Percentiles rank a stretch among this genome's conserved stretches.
These are phyloP conservation scores for Nymphalis urticae DNA, from an alignment of 2,888 invertebrate species.

Conservation along the genomic window DNA sequence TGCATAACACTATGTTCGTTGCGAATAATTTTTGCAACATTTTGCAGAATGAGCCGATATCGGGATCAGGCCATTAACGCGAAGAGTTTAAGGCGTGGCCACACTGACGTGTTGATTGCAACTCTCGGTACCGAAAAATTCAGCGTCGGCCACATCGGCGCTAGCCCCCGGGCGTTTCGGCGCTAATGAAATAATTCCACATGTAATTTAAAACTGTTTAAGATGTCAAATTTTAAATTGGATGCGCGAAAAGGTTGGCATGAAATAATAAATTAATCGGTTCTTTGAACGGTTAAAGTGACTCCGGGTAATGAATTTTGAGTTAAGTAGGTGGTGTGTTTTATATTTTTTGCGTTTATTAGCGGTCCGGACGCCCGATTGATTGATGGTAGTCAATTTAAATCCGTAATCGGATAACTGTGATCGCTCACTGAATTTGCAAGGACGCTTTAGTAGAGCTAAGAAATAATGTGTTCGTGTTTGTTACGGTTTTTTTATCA, in stretches of 20 bases:
- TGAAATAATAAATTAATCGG: conserved; percentile 78
- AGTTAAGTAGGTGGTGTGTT: conserved; percentile 46
- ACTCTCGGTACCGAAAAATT: conserved; percentile 69
- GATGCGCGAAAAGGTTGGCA: conserved; percentile 76
- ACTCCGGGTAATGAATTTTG: conserved; percentile 65
- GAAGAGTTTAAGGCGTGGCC: conserved; percentile 69
- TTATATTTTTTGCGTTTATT: conserved; percentile 40
- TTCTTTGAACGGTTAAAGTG: conserved; percentile 68
- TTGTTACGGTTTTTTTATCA: too few species aligned
- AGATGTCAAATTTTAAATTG: conserved; percentile 82
- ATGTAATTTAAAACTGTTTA: conserved; percentile 80
- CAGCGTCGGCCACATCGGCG: conserved; percentile 41
- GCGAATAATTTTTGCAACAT: conserved; percentile 9
- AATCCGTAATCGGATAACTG: conserved; percentile 28
- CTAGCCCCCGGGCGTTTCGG: conserved; percentile 57
- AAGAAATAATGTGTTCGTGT: background rate
- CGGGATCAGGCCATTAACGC: conserved; percentile 72
- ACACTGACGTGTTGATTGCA: conserved; percentile 75
- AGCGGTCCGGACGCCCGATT: conserved; percentile 28
- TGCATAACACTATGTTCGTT: background rate
- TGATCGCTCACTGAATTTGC: conserved; percentile 29
- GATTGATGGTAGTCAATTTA: conserved; percentile 44
- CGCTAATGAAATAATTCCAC: conserved; percentile 79
- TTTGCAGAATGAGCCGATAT: conserved; percentile 66
- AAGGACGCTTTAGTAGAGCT: conserved; percentile 6